Evolutionary conservation across 2,797 vertebrate species (phyloP).

Genomic region (Pangasius mekongensis): DNA sequence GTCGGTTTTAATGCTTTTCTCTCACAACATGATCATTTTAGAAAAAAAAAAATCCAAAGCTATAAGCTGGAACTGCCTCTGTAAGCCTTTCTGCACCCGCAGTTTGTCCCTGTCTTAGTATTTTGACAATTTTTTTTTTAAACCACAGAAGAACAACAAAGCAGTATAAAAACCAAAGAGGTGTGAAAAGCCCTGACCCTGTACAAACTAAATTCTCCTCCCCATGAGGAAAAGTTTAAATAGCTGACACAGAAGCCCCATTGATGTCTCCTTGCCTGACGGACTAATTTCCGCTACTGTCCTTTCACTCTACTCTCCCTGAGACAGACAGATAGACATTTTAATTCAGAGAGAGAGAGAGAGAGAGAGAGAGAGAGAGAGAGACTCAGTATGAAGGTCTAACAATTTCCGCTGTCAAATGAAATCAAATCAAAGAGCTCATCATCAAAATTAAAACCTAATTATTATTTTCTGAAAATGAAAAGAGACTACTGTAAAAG

Average conservation of each 20-base stretch:
- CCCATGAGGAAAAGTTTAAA: constrained; percentile 43
- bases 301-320: constrained; percentile 29
- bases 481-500: constrained; percentile 20
- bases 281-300: constrained; percentile 53
- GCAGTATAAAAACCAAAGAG: constrained; percentile 21
- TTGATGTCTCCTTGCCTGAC: constrained; percentile 46
- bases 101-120: neutral
- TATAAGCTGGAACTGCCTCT: neutral
- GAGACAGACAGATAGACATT: constrained; percentile 47
- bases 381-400: neutral
- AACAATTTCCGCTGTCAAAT: constrained; percentile 29
- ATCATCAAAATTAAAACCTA: constrained; percentile 23
- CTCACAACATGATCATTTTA: neutral
- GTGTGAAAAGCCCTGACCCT: constrained; percentile 38
- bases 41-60: neutral
- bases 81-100: neutral
- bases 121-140: neutral
- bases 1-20: neutral
- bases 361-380: neutral
- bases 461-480: constrained; percentile 15
- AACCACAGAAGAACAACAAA: constrained; percentile 1
- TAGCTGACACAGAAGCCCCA: constrained; percentile 48
- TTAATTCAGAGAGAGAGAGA: constrained; percentile 20
- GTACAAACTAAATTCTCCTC: constrained; percentile 44
- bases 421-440: constrained; percentile 34